These are phyloP conservation scores for Calameuta idolon DNA, from an alignment of 2,888 invertebrate species.

Conservation along the genomic window DNA sequence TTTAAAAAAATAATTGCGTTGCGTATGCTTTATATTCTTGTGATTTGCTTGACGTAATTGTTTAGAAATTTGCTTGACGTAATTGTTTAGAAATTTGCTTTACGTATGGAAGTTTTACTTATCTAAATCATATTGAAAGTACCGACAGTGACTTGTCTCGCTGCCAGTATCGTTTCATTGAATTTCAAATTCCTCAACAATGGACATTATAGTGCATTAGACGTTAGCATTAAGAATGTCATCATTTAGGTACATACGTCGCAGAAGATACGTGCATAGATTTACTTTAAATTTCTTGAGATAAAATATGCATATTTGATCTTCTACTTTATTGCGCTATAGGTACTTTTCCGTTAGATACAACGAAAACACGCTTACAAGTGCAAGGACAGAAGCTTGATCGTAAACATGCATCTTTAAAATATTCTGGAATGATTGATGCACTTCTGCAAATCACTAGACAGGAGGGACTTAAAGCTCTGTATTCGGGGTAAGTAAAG, in stretches of 20 bases:
- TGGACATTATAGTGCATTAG: no score
- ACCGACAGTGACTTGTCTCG: not conserved
- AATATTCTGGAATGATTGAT: conserved; percentile 93
- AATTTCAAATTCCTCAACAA: not conserved
- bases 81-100: not conserved
- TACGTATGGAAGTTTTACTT: not conserved
- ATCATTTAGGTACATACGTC: not conserved
- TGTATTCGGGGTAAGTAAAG: conserved; percentile 84
- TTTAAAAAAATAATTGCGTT: not conserved
- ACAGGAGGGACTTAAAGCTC: conserved; percentile 87
- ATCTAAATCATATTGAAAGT: not conserved
- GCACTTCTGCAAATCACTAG: conserved; percentile 86
- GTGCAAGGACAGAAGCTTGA: conserved; percentile 92
- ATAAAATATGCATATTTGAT: not conserved
- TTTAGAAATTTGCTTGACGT: not conserved
- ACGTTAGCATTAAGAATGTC: no score
- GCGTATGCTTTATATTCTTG: not conserved
- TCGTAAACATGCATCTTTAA: conserved; percentile 78
- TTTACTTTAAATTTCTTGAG: not conserved
- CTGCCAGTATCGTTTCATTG: not conserved
- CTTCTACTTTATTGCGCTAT: conserved; percentile 29
- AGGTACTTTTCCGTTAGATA: conserved; percentile 98
- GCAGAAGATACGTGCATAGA: not conserved
- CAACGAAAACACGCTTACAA: conserved; percentile 93
- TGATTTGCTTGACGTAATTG: not conserved